phyloP scores from a whole-genome alignment of 1,140 invertebrate species.

The Branchinecta lynchi region DNA sequence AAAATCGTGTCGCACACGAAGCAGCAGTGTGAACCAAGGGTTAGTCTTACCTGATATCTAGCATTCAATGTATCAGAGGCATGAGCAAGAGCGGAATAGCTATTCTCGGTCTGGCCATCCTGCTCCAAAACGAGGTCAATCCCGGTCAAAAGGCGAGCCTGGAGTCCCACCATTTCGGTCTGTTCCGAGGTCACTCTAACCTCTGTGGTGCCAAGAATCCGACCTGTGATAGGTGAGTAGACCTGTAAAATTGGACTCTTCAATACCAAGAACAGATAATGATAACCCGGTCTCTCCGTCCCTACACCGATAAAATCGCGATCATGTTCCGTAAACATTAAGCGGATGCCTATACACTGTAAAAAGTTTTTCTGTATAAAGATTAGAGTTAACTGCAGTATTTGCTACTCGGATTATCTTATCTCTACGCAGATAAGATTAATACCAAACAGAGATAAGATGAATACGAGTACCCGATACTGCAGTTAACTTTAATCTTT shows the following conservation, averaged over 20 bases:
- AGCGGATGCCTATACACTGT: too few species aligned
- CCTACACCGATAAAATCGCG: too few species aligned
- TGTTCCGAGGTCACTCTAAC: constrained; percentile 79
- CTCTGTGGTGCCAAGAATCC: constrained; percentile 77
- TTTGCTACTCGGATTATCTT: too few species aligned
- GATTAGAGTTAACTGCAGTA: too few species aligned
- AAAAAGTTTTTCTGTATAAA: too few species aligned
- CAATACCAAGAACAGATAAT: constrained; percentile 7
- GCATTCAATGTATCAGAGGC: constrained; percentile 71
- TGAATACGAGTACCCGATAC: too few species aligned
- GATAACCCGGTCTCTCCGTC: neutral
- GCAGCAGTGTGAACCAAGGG: too few species aligned
- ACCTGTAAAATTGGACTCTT: constrained; percentile 43
- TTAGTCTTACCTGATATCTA: constrained; percentile 62
- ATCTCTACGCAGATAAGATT: too few species aligned
- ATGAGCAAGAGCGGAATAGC: constrained; percentile 73
- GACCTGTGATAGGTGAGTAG: constrained; percentile 73
- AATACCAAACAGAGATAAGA: too few species aligned
- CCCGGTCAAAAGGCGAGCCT: constrained; percentile 77
- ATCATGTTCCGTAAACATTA: too few species aligned
- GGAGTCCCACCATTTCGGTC: constrained; percentile 59
- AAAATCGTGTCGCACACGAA: too few species aligned
- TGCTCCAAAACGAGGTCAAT: constrained; percentile 73
- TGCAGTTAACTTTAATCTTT: too few species aligned
- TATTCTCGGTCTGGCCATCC: constrained; percentile 64